phyloP scores from a whole-genome alignment of 2,113 vertebrate species.

The Calonectris borealis region DNA sequence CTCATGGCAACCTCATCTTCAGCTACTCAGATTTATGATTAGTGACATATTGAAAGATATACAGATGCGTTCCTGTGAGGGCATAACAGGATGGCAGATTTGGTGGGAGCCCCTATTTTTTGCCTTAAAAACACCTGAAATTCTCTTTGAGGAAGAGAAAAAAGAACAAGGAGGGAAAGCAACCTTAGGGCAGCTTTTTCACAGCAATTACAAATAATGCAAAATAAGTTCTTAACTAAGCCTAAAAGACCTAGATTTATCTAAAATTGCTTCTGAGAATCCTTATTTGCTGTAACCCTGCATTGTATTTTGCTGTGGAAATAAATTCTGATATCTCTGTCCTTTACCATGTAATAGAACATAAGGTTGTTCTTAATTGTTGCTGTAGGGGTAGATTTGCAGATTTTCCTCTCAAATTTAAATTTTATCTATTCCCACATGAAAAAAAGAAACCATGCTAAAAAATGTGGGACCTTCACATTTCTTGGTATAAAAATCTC shows the following conservation, averaged over 20 bases:
- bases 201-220: background rate
- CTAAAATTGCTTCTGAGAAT: background rate
- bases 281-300: background rate
- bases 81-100: background rate
- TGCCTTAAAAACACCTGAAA: background rate
- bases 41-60: background rate
- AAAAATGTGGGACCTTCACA: background rate
- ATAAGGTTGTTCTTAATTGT: slow-evolving; percentile 11
- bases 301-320: background rate
- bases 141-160: background rate
- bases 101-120: background rate
- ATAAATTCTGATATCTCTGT: background rate
- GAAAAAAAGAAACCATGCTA: background rate
- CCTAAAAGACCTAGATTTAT: background rate
- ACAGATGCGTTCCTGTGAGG: background rate
- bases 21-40: background rate
- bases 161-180: background rate
- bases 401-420: background rate
- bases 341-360: background rate
- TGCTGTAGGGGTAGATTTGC: background rate
- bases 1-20: background rate
- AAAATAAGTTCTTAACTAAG: background rate
- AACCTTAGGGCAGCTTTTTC: background rate
- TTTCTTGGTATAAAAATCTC: background rate
- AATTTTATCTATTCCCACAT: background rate